Percentiles rank a stretch among this genome's conserved stretches.
phyloP scores from a whole-genome alignment of 2,888 invertebrate species.

The Euproctis similis region DNA sequence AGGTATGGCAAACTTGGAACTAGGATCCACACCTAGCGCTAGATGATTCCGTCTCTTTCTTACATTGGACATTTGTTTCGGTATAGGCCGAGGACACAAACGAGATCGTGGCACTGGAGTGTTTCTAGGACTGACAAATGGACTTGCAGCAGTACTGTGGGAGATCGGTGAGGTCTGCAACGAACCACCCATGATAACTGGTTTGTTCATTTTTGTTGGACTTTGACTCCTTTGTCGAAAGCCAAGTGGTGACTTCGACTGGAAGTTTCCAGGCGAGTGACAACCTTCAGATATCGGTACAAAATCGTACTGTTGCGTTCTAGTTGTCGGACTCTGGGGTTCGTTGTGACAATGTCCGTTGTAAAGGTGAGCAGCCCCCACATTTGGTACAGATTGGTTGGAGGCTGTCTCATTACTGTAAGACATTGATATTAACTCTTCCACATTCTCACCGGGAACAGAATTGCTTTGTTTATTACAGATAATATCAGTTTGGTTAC shows the following conservation, averaged over 20 bases:
- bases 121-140: constrained; percentile 88
- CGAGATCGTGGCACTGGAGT: constrained; percentile 83
- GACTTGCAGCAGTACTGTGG: constrained; percentile 83
- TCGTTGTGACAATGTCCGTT: constrained; percentile 67
- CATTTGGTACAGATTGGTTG: constrained; percentile 31
- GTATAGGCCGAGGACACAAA: constrained; percentile 71
- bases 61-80: constrained; percentile 45
- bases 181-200: constrained; percentile 54
- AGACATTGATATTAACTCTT: constrained; percentile 29
- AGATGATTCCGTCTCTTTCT: constrained; percentile 53
- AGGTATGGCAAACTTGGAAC: constrained; percentile 60
- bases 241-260: constrained; percentile 59
- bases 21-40: constrained; percentile 48
- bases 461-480: constrained; percentile 36
- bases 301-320: constrained; percentile 88
- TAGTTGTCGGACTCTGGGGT: constrained; percentile 85
- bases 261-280: constrained; percentile 75
- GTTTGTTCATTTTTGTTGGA: constrained; percentile 52
- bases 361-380: constrained; percentile 41
- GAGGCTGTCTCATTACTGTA: constrained; percentile 34
- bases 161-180: constrained; percentile 66
- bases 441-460: constrained; percentile 44
- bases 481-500: constrained; percentile 30
- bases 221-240: constrained; percentile 55
- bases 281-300: constrained; percentile 90